phyloP scores from a whole-genome alignment of 2,888 invertebrate genomes.

The Diploptera punctata region DNA sequence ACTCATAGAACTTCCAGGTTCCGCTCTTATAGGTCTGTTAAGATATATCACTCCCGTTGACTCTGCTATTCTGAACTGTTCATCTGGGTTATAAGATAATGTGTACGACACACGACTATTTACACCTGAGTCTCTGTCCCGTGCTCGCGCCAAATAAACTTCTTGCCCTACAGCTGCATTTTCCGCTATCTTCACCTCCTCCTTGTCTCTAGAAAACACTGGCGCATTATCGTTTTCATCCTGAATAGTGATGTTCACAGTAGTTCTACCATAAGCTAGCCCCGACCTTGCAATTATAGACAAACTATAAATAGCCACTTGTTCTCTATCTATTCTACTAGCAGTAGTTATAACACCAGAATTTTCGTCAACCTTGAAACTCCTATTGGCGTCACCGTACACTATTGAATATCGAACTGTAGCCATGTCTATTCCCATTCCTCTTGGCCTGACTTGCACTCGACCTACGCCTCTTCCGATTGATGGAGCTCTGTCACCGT shows the following conservation, averaged over 20 bases:
- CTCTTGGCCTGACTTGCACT: slow-evolving; percentile 63
- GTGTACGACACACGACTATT: slow-evolving; percentile 87
- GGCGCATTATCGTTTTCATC: slow-evolving; percentile 95
- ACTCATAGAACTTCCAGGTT: slow-evolving; percentile 73
- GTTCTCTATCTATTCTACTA: slow-evolving; percentile 84
- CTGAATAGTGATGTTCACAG: slow-evolving; percentile 79
- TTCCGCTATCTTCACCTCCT: slow-evolving; percentile 81
- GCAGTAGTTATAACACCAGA: slow-evolving; percentile 81
- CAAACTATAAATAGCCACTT: slow-evolving; percentile 75
- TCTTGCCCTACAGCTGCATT: slow-evolving; percentile 94
- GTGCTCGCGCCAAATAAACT: slow-evolving; percentile 85
- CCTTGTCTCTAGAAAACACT: slow-evolving; percentile 77
- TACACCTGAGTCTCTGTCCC: slow-evolving; percentile 87
- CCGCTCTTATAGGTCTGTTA: slow-evolving; percentile 76
- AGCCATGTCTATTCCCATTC: slow-evolving; percentile 43
- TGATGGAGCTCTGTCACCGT: slow-evolving; percentile 64
- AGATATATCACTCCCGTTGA: slow-evolving; percentile 90
- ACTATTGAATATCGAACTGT: slow-evolving; percentile 76
- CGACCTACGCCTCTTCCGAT: slow-evolving; percentile 78
- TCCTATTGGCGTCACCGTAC: slow-evolving; percentile 77
- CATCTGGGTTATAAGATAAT: slow-evolving; percentile 78
- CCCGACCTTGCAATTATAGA: slow-evolving; percentile 81
- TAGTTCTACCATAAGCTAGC: slow-evolving; percentile 76
- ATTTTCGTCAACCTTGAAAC: slow-evolving; percentile 81
- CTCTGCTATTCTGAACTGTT: slow-evolving; percentile 83